A percentile compares a stretch with the other conserved stretches of the same genome.
These are phyloP conservation scores for Periparus ater DNA, from an alignment of 2,797 vertebrate species.

Conservation along the genomic window DNA sequence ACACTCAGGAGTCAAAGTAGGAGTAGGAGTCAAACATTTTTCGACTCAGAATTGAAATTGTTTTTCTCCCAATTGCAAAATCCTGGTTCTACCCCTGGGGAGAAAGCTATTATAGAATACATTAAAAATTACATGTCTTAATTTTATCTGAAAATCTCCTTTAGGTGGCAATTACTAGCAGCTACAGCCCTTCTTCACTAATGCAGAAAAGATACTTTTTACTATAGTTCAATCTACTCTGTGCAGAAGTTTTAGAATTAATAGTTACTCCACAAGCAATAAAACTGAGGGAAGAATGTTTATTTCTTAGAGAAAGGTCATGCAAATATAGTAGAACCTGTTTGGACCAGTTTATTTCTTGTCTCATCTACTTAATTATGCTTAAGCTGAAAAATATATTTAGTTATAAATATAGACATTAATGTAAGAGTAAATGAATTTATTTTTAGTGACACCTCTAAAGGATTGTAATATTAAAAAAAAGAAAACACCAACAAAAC, in stretches of 20 bases:
- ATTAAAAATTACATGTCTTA: not conserved
- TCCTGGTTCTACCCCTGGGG: not conserved
- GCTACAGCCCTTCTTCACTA: not conserved
- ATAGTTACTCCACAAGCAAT: not conserved
- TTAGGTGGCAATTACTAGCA: not conserved
- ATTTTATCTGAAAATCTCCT: not conserved
- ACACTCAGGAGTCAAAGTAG: not conserved
- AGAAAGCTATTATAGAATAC: not conserved
- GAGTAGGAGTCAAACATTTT: not conserved
- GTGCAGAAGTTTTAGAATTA: not conserved
- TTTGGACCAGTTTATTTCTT: not conserved
- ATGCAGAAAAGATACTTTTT: not conserved
- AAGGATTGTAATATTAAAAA: not conserved
- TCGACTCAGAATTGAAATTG: not conserved
- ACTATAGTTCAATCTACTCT: not conserved
- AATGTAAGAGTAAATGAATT: not conserved
- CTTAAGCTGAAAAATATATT: not conserved
- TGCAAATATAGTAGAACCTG: not conserved
- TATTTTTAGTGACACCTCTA: not conserved
- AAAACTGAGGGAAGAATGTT: not conserved
- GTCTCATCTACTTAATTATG: not conserved
- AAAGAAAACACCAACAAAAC: not conserved
- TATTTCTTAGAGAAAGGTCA: not conserved
- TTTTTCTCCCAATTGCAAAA: not conserved
- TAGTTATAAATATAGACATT: not conserved